phyloP scores from a whole-genome alignment of 2,113 vertebrate genomes.

The Leucopternis melanops region DNA sequence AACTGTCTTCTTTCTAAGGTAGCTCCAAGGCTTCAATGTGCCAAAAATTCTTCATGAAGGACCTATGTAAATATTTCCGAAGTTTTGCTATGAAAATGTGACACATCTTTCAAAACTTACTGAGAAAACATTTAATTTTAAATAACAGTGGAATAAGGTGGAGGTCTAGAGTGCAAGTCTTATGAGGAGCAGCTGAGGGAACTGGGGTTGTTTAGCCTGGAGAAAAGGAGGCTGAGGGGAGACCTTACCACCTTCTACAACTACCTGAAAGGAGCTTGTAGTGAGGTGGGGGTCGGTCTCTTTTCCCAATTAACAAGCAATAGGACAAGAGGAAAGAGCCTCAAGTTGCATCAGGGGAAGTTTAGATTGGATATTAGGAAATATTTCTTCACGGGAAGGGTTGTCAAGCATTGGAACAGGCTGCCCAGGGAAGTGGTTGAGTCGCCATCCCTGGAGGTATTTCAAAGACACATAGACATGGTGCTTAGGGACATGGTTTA shows the following conservation, averaged over 20 bases:
- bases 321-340: not conserved
- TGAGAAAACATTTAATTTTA: not conserved
- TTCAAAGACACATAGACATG: fast-evolving
- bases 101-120: not conserved
- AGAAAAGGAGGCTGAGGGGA: not conserved
- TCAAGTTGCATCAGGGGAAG: not conserved
- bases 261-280: not conserved
- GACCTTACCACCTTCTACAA: not conserved
- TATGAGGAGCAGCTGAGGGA: not conserved
- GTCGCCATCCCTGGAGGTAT: not conserved
- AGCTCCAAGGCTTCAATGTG: not conserved
- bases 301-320: not conserved
- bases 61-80: not conserved
- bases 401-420: too few species aligned
- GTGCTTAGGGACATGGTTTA: too few species aligned
- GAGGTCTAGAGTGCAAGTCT: not conserved
- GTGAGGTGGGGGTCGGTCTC: not conserved
- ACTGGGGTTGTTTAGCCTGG: not conserved
- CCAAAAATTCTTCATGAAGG: not conserved
- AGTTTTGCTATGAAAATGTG: not conserved
- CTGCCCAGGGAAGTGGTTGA: not conserved
- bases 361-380: not conserved
- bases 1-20: not conserved
- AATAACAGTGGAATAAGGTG: not conserved
- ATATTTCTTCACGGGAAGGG: too few species aligned